Conservation (phyloP, 2,888 invertebrate genomes). For the Hesperia comma region DNA sequence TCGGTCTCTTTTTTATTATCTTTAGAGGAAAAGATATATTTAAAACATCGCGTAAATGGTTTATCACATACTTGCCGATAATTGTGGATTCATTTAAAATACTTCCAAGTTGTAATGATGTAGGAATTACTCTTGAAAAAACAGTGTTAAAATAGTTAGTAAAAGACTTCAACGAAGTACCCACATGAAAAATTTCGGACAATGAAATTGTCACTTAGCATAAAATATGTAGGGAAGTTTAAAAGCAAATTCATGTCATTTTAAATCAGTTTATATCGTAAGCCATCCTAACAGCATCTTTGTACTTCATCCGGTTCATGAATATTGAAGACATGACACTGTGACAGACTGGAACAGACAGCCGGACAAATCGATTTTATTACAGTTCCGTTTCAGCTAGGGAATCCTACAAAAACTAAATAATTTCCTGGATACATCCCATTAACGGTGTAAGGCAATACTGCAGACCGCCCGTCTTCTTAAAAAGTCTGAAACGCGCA, state of each 20-base stretch:
- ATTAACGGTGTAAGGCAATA: background rate
- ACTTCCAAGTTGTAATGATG: too few species aligned
- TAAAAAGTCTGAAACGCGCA: background rate
- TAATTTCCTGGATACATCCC: constrained; percentile 4
- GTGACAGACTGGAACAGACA: constrained; percentile 13
- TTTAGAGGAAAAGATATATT: background rate
- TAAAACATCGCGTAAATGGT: background rate
- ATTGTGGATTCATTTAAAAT: too few species aligned
- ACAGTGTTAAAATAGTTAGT: background rate
- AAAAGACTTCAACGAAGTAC: constrained; percentile 5
- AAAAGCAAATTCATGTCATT: constrained; percentile 6
- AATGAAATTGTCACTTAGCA: background rate
- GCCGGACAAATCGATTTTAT: constrained; percentile 7
- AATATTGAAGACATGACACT: background rate
- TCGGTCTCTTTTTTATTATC: background rate
- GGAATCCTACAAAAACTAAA: constrained; percentile 12
- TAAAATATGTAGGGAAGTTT: background rate
- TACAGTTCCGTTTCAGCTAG: constrained; percentile 7
- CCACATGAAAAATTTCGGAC: background rate
- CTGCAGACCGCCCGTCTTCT: constrained; percentile 31
- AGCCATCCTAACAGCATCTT: background rate
- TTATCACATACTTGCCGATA: background rate
- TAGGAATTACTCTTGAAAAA: too few species aligned
- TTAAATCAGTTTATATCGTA: constrained; percentile 5
- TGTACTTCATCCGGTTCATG: constrained; percentile 8